phyloP scores from a whole-genome alignment of 2,888 invertebrate species.

The Leptopterna dolabrata region DNA sequence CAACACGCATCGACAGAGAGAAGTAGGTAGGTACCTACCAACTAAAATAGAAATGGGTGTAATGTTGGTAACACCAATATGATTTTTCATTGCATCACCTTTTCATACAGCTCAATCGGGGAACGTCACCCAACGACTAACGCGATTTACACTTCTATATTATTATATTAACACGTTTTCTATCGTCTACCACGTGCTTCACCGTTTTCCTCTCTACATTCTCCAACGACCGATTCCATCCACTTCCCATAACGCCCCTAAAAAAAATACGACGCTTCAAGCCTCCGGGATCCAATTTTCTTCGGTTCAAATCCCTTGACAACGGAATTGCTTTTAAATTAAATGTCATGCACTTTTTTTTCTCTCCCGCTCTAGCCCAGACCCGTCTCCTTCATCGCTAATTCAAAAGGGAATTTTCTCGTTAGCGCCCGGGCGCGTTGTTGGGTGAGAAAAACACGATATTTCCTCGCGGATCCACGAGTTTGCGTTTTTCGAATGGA shows the following conservation, averaged over 20 bases:
- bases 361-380: neutral
- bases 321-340: slow-evolving; percentile 46
- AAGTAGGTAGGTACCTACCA: no score
- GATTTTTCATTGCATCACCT: no score
- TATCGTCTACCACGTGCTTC: neutral
- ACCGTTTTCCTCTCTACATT: neutral
- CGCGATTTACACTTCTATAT: no score
- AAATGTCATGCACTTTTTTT: slow-evolving; percentile 22
- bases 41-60: no score
- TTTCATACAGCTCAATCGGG: no score
- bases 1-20: no score
- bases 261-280: neutral
- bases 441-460: neutral
- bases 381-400: neutral
- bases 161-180: no score
- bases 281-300: slow-evolving; percentile 29
- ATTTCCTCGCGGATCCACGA: neutral
- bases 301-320: slow-evolving; percentile 42
- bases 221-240: neutral
- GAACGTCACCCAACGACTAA: no score
- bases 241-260: neutral
- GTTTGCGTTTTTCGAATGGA: neutral
- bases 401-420: slow-evolving; percentile 5
- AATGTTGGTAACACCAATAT: no score
- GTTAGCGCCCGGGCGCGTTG: neutral